phyloP scores from a whole-genome alignment of 2,888 invertebrate genomes.

The Lasioglossum lativentre region DNA sequence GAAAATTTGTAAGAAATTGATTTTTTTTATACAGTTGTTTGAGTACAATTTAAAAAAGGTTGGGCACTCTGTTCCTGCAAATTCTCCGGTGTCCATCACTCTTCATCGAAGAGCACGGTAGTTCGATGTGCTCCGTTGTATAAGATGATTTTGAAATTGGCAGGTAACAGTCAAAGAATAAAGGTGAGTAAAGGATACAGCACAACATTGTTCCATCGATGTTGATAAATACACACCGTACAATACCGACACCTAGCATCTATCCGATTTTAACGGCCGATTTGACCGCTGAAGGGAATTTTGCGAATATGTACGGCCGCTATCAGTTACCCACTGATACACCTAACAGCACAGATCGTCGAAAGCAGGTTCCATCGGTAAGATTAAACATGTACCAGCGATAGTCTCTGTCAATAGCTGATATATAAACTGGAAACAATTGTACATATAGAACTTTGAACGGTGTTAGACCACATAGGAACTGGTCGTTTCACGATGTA shows the following conservation, averaged over 20 bases:
- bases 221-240: background rate
- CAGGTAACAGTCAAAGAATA: background rate
- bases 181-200: background rate
- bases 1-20: too few species aligned
- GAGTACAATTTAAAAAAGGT: background rate
- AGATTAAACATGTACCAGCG: conserved; percentile 66
- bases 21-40: too few species aligned
- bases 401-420: conserved; percentile 40
- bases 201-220: background rate
- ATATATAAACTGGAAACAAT: conserved; percentile 66
- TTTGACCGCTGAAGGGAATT: background rate
- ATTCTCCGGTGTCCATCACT: background rate
- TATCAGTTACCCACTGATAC: background rate
- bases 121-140: background rate
- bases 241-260: background rate
- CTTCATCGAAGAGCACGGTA: background rate
- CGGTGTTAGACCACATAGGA: conserved; percentile 28
- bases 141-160: background rate
- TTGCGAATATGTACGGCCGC: too few species aligned
- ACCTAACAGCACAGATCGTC: background rate
- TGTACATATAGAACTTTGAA: conserved; percentile 42
- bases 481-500: conserved; percentile 53
- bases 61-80: too few species aligned
- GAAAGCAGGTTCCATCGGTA: conserved; percentile 52
- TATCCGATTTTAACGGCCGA: background rate